Percentiles rank a stretch among this genome's conserved stretches.
phyloP scores from a whole-genome alignment of 2,113 vertebrate species.

The Pluvialis apricaria region DNA sequence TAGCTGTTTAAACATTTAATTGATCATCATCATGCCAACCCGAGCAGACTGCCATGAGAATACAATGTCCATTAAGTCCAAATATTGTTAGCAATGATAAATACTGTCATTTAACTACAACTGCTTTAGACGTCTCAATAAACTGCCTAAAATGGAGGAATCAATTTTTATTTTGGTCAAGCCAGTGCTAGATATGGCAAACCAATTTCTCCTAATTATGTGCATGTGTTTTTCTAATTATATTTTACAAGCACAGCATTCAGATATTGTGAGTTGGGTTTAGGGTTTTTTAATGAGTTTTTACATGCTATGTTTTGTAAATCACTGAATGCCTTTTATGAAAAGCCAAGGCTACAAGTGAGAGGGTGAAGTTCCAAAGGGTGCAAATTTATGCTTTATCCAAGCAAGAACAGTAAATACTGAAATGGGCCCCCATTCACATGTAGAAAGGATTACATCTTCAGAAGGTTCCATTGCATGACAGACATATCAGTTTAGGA shows the following conservation, averaged over 20 bases:
- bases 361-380: not conserved
- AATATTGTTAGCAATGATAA: slow-evolving; percentile 34
- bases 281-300: not conserved
- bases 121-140: slow-evolving; percentile 15
- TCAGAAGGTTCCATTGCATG: not conserved
- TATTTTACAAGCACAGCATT: not conserved
- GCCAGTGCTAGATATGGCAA: not conserved
- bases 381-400: not conserved
- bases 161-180: slow-evolving; percentile 44
- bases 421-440: not conserved
- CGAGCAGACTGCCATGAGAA: not conserved
- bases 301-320: not conserved
- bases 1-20: not conserved
- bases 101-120: slow-evolving; percentile 16
- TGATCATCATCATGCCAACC: not conserved
- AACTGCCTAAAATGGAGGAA: slow-evolving; percentile 22
- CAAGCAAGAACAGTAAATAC: slow-evolving; percentile 15
- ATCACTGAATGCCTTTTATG: not conserved
- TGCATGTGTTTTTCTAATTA: not conserved
- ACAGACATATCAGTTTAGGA: slow-evolving; percentile 33
- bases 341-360: not conserved
- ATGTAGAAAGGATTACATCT: not conserved
- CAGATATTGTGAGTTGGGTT: not conserved
- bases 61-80: slow-evolving; percentile 4
- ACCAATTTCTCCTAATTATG: slow-evolving; percentile 8